phyloP scores from a whole-genome alignment of 2,888 invertebrate genomes.

The Tortricodes alternella region DNA sequence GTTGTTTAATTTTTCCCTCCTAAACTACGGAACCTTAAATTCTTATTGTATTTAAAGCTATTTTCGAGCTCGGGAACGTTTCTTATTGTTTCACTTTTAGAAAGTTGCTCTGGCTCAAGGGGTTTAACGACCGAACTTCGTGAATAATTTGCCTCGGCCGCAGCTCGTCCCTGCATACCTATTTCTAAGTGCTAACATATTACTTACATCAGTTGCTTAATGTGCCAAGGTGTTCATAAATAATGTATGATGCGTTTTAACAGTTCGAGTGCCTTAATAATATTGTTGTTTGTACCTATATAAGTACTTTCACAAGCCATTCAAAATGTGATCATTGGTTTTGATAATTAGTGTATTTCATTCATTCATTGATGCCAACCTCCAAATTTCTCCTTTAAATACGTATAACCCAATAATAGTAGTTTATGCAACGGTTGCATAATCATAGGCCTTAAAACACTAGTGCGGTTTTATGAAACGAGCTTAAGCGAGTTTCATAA shows the following conservation, averaged over 20 bases:
- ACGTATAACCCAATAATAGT: too few species aligned
- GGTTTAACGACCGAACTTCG: slow-evolving; percentile 62
- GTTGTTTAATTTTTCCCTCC: background rate
- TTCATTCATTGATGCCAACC: too few species aligned
- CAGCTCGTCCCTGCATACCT: slow-evolving; percentile 30
- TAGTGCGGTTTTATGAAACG: too few species aligned
- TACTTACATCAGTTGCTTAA: slow-evolving; percentile 8
- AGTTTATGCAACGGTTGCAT: too few species aligned
- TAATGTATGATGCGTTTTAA: background rate
- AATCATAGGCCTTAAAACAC: too few species aligned
- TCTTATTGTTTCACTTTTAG: slow-evolving; percentile 43
- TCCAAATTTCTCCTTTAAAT: too few species aligned
- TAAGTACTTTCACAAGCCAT: too few species aligned
- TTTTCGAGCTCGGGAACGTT: slow-evolving; percentile 36
- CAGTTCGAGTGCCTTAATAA: background rate
- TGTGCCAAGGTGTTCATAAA: background rate
- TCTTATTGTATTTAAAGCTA: slow-evolving; percentile 34
- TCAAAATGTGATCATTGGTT: too few species aligned
- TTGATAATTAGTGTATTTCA: too few species aligned
- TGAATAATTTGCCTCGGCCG: slow-evolving; percentile 49
- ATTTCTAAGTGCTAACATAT: slow-evolving; percentile 19
- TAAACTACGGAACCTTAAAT: background rate
- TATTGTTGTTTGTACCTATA: slow-evolving; percentile 4
- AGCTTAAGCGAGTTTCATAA: too few species aligned
- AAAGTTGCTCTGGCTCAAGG: slow-evolving; percentile 51